phyloP scores from a whole-genome alignment of 2,113 vertebrate species.

The Pavo muticus region DNA sequence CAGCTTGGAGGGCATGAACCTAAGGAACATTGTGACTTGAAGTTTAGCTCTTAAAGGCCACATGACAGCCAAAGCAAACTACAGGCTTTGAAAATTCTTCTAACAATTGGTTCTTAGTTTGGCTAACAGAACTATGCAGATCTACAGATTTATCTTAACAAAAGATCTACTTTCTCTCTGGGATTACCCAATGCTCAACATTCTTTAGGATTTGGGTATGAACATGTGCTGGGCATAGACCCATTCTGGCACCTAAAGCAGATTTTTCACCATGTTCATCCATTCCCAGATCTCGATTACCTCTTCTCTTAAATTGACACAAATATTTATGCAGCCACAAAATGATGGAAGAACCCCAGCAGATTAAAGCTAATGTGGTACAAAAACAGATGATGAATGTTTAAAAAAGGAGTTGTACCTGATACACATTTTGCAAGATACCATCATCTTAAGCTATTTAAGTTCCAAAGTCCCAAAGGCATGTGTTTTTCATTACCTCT shows the following conservation, averaged over 20 bases:
- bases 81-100: not conserved
- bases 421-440: not conserved
- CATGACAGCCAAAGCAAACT: not conserved
- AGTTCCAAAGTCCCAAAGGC: not conserved
- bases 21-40: not conserved
- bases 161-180: not conserved
- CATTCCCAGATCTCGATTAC: not conserved
- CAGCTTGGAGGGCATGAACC: not conserved
- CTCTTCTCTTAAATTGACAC: not conserved
- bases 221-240: not conserved
- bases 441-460: not conserved
- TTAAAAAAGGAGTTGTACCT: not conserved
- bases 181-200: not conserved
- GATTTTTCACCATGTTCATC: not conserved
- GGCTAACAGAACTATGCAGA: not conserved
- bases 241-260: not conserved
- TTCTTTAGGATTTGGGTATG: not conserved
- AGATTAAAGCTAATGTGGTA: not conserved
- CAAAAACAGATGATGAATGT: not conserved
- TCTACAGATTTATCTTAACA: not conserved
- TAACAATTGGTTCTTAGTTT: slow-evolving; percentile 22
- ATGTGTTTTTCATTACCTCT: not conserved
- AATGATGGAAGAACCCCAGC: not conserved
- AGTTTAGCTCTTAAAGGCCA: slow-evolving; percentile 6
- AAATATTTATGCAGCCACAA: not conserved